These are phyloP conservation scores for Oryctes rhinoceros DNA, from an alignment of 1,140 invertebrate genomes.

Conservation along the genomic window DNA sequence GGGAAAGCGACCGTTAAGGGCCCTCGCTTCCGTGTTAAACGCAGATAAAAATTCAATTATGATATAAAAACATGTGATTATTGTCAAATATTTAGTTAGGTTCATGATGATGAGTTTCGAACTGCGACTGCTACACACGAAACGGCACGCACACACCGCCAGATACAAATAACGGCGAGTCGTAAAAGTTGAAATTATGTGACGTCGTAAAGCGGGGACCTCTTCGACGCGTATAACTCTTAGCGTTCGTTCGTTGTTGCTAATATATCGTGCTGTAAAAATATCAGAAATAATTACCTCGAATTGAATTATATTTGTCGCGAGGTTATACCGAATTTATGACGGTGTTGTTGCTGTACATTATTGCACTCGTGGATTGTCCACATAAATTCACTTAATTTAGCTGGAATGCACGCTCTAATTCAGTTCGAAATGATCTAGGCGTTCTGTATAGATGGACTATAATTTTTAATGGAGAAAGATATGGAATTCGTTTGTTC, in stretches of 20 bases:
- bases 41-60: constrained; percentile 2
- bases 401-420: background rate
- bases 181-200: constrained; percentile 1
- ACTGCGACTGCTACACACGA: background rate
- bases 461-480: no score
- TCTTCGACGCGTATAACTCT: background rate
- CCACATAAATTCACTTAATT: background rate
- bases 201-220: background rate
- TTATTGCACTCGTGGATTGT: background rate
- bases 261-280: background rate
- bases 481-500: no score
- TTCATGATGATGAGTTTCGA: background rate
- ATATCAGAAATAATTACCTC: background rate
- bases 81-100: constrained; percentile 7
- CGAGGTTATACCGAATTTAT: background rate
- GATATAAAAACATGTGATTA: constrained; percentile 15
- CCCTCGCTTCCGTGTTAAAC: background rate
- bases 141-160: background rate
- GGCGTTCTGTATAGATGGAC: no score
- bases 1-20: background rate
- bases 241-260: background rate
- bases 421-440: no score
- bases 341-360: background rate
- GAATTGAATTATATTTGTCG: constrained; percentile 5
- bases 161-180: background rate